phyloP scores from a whole-genome alignment of 2,113 vertebrate species.

The Petrocephalus zakoni region DNA sequence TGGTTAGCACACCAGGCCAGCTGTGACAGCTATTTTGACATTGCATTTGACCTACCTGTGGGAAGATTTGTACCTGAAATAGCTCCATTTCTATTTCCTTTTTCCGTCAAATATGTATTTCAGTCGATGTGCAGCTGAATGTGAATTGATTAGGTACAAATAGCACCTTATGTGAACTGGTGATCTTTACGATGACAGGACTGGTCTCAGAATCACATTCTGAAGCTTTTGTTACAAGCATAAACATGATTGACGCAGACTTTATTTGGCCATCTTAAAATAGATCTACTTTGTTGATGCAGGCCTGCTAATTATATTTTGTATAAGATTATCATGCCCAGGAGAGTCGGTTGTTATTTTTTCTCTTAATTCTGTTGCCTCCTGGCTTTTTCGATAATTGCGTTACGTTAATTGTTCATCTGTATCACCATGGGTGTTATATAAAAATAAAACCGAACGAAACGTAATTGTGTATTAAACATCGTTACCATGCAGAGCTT shows the following conservation, averaged over 20 bases:
- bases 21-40: not conserved
- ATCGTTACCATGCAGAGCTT: not conserved
- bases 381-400: not conserved
- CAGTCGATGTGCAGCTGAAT: not conserved
- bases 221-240: not conserved
- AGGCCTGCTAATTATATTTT: not conserved
- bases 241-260: not conserved
- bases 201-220: not conserved
- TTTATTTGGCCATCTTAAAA: not conserved
- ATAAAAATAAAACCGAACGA: not conserved
- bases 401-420: not conserved
- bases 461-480: not conserved
- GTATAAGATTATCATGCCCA: not conserved
- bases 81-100: not conserved
- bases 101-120: not conserved
- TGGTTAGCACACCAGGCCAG: not conserved
- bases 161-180: not conserved
- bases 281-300: not conserved
- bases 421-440: not conserved
- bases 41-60: not conserved
- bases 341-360: not conserved
- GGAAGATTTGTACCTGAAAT: not conserved
- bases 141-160: not conserved
- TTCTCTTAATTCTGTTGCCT: not conserved
- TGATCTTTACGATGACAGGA: not conserved